Percentiles rank a stretch among this genome's conserved stretches.
Conservation (phyloP, 2,888 invertebrate species). For the Pantelozetes paolii region DNA sequence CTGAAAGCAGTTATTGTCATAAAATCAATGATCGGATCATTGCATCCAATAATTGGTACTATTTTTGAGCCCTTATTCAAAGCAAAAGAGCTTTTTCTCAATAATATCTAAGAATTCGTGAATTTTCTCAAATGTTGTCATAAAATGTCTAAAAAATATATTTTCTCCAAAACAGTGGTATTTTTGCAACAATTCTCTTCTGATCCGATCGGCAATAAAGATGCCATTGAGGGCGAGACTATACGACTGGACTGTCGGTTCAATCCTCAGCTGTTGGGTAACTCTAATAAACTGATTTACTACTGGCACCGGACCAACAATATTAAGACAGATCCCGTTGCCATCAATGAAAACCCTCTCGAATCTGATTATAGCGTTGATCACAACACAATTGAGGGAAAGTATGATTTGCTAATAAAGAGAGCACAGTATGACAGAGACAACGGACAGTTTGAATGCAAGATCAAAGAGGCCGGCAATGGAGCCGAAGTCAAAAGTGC, state of each 20-base stretch:
- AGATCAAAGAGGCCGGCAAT: constrained; percentile 68
- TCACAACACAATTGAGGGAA: constrained; percentile 71
- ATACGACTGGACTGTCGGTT: constrained; percentile 46
- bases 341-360: constrained; percentile 73
- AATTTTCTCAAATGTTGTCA: not conserved
- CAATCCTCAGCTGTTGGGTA: constrained; percentile 44
- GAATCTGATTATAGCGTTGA: constrained; percentile 79
- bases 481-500: constrained; percentile 50
- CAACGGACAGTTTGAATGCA: constrained; percentile 84
- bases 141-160: not conserved
- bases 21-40: constrained; percentile 7
- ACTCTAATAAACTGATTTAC: constrained; percentile 45
- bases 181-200: not conserved
- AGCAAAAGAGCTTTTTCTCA: not conserved
- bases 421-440: constrained; percentile 85
- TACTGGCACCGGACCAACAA: constrained; percentile 47
- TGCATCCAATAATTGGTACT: not conserved
- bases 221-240: constrained; percentile 47
- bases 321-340: constrained; percentile 80
- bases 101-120: not conserved
- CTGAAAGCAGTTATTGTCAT: not conserved
- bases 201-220: constrained; percentile 33
- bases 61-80: not conserved
- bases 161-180: not conserved
- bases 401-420: constrained; percentile 81